Base-by-base conservation (phyloP, 2,888 invertebrate genomes). In the Lepetodrilus schrolli region DNA sequence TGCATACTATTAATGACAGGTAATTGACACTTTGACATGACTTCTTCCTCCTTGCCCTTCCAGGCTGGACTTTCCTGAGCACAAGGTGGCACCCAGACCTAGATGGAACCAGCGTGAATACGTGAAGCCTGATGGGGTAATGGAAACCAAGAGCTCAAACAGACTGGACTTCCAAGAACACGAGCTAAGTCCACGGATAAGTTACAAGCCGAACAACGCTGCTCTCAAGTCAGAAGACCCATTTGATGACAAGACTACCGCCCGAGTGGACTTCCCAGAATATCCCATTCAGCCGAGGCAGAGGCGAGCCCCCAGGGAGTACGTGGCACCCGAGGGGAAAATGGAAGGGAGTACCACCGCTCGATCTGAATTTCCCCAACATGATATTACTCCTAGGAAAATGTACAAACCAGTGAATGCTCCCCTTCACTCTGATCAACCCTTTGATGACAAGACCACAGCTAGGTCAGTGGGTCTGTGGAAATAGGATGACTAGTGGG, bases 111-210 rank as follows among this genome's bases (percentile, higher is more conserved):
- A 83, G 26, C 50, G 17, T 13, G 58, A 69, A 34, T 88, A 84
- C 73, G 74, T 75, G 26, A 82, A 80, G 72, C 87, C 86, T 4
- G 81, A 82, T 4, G 89, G 88, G 1, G 76, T 80, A 17, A 83
- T 89, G 81, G 83, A 88, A 65, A 58, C 83, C 17, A 77, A 82
- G 72, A 88, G 88, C 5, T 86, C 85, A 21, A 81, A 83, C 69
- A 23, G 43, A n/a, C 4, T 47, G n/a, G 68, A 79, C 73, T 79
- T 43, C 66, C 51, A 21, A 43, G 74, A 74, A 58, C 75, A 76
- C 43, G 37, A 37, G 17, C 51, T 74, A 2, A 34, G 72, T 1
- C 74, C 74, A 5, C 43, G 79, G 4, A 37, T 73, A n/a, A 43
- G 37, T 26, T 68, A 65, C 69, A 75, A 51, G 36, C 79, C 75